Evolutionary conservation across 2,888 invertebrate species (phyloP), one percentile per base, ranked within the genome.

Genomic region (Nemoura dubitans): DNA sequence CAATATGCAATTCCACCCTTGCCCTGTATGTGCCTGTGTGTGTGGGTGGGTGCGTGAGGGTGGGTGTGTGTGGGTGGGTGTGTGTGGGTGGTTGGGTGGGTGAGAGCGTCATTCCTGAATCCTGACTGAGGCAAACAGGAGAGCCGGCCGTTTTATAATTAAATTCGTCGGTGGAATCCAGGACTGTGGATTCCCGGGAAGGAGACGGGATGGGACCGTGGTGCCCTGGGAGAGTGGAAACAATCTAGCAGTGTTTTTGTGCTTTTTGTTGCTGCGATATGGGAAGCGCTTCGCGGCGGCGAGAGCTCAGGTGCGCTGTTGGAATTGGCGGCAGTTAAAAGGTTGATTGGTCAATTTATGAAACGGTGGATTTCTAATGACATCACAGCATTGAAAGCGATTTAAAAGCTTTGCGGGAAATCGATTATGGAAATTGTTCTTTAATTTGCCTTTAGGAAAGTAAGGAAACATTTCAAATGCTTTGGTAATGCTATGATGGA

Each of bases 1-100:
- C 84, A 84, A 84, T 84, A 84, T 84, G 84, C 84, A 84, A 84
- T 84, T 84, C 84, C 59, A 84, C 84, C 84, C 84, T 84, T 84
- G 76, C 84, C 76, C 84, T 26, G 42, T 36, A n/a, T 26, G n/a
- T n/a, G 25, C 16, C 25, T 28, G 26, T 59, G 59, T 59, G 59
- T 1, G 59, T 59, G 59, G 2, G 59, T 21, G 59, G 3, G 59
- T 59, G 59, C 2, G 59, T 59, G 21, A 7, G 59, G 21, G 59
- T 59, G 59, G 14, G 59, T 59, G 2, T 7, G 59, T 21, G 59
- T 16, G 59, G 14, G 59, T 14, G 59, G n/a, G n/a, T 59, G 59
- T 59, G 59, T 10, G 59, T 59, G 21, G 3, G 59, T 59, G 59
- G 21, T 3, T 59, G 59, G 14, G 59, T 59, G 2, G 14, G 59